These are phyloP conservation scores for Cyprinodon tularosa DNA, from an alignment of 2,113 vertebrate species.

Conservation along the genomic window DNA sequence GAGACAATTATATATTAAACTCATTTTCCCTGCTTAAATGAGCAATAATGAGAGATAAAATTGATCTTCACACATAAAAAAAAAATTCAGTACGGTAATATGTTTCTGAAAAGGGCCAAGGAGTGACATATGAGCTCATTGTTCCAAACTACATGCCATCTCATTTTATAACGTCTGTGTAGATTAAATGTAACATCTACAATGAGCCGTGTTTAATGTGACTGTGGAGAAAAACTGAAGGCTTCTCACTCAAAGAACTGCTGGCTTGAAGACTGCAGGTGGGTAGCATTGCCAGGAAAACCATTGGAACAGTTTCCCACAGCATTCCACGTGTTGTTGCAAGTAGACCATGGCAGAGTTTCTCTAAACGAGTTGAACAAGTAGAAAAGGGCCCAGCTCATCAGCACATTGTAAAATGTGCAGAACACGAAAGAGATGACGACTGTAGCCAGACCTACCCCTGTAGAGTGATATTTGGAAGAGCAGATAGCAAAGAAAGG, in stretches of 20 bases:
- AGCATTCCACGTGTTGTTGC: slow-evolving; percentile 80
- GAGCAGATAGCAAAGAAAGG: slow-evolving; percentile 30
- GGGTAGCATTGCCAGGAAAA: slow-evolving; percentile 66
- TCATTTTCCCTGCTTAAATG: not conserved
- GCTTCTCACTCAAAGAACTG: slow-evolving; percentile 81
- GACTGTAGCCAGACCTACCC: slow-evolving; percentile 79
- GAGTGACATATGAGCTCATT: not conserved
- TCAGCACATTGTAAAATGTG: slow-evolving; percentile 81
- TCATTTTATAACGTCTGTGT: not conserved
- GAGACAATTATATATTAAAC: not conserved
- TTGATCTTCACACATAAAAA: not conserved
- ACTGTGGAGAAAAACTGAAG: not conserved
- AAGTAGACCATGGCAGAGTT: slow-evolving; percentile 75
- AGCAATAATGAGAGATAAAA: not conserved
- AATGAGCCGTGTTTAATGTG: no score
- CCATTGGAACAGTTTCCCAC: slow-evolving; percentile 76
- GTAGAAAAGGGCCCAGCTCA: slow-evolving; percentile 80
- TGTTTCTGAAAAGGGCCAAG: no score
- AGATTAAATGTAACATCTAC: not conserved
- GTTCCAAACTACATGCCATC: not conserved
- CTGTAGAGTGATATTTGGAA: slow-evolving; percentile 58
- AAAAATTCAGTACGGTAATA: not conserved
- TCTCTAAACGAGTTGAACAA: slow-evolving; percentile 75
- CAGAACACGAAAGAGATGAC: slow-evolving; percentile 77
- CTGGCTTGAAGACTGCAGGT: slow-evolving; percentile 78